Base-by-base conservation (phyloP, 2,113 vertebrate genomes). In the Mastomys natalensis region DNA sequence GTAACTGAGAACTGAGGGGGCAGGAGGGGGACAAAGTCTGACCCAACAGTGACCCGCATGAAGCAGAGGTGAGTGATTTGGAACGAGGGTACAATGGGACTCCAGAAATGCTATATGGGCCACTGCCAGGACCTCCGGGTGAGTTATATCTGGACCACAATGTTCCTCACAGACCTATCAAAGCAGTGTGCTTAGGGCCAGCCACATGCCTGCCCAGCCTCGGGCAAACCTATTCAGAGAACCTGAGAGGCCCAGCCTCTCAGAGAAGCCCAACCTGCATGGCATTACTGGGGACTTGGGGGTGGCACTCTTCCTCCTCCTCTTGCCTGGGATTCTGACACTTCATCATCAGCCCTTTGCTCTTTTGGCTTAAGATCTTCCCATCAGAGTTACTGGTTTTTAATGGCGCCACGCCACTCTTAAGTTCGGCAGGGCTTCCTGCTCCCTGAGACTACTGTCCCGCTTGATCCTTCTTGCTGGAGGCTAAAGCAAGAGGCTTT, bases 331-430 rank as follows among this genome's bases (percentile, higher is more conserved):
- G 70, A 45, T 73, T 89, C 92, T 74, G 51, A 93, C 89, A 92
- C 87, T 53, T 72, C 89, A 86, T 84, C 68, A 43, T 24, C 58
- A 37, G 7, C 7, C 45, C 55, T 60, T 87, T 66, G n/a, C 40
- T 58, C 91, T 21, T 93, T 78, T 31, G 77, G 70, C 15, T 94
- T 64, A 68, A 93, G 85, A 72, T 95, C 92, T 64, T 53, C 40
- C 73, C 74, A 90, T 64, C 58, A 68, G 80, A 80, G 68, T 94
- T 81, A 88, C 17, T 68, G 58, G 19, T 78, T 22, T 82, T n/a
- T 60, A 55, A 87, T 53, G n/a, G 45, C n/a, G 19, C 70, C 92
- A 37, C 84, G 19, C 64, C 92, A n/a, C 87, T 89, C 84, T n/a
- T 43, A 85, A 70, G 93, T 95, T 81, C 51, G 55, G 24, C 72